phyloP scores from a whole-genome alignment of 2,888 invertebrate genomes.

The Campoletis raptor region DNA sequence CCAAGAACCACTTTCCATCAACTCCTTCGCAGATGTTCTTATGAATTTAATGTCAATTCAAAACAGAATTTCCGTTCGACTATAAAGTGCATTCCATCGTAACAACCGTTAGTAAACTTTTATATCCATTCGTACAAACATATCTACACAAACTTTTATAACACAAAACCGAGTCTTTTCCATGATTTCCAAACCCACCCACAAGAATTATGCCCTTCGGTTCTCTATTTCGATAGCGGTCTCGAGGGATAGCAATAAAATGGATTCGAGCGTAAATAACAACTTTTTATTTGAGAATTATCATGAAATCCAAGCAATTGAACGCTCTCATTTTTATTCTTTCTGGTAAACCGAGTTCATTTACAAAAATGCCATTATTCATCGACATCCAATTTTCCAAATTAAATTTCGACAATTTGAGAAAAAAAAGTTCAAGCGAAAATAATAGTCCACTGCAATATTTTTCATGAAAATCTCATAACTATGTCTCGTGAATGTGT shows the following conservation, averaged over 20 bases:
- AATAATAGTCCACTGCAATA: too few species aligned
- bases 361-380: neutral
- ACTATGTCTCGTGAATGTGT: neutral
- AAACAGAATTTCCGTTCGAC: neutral
- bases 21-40: neutral
- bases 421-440: neutral
- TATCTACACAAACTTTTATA: neutral
- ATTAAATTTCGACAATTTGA: neutral
- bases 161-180: neutral
- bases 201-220: neutral
- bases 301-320: slow-evolving; percentile 37
- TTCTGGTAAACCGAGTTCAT: neutral
- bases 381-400: neutral
- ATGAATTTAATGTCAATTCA: neutral
- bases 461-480: neutral
- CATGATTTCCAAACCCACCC: neutral
- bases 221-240: neutral
- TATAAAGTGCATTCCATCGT: slow-evolving; percentile 39
- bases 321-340: neutral
- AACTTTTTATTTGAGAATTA: slow-evolving; percentile 41
- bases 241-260: slow-evolving; percentile 41
- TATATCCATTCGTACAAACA: neutral
- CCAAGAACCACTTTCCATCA: neutral
- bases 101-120: slow-evolving; percentile 15
- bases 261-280: slow-evolving; percentile 45